Percentiles rank a stretch among this genome's conserved stretches.
Evolutionary conservation across 2,113 vertebrate genomes (phyloP).

Genomic region (Apteryx mantelli): DNA sequence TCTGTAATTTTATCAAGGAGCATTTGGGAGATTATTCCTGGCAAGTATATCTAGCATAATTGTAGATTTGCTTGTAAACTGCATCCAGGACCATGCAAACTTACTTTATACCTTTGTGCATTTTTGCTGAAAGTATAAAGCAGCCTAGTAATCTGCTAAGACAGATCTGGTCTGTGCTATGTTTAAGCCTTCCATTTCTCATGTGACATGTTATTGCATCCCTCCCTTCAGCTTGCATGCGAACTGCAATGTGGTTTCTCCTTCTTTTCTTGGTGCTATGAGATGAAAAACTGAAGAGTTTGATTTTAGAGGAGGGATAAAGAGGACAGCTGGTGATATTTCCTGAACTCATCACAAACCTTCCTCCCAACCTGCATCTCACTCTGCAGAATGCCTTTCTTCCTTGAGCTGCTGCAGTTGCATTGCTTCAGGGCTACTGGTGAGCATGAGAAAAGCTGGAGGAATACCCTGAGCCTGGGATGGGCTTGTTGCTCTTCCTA

Average conservation of each 20-base stretch:
- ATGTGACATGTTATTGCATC: background rate
- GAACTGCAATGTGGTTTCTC: background rate
- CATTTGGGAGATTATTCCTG: background rate
- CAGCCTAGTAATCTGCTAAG: background rate
- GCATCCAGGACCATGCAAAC: background rate
- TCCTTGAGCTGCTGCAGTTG: background rate
- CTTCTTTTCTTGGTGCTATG: background rate
- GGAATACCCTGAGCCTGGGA: background rate
- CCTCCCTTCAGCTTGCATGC: background rate
- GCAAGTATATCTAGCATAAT: background rate
- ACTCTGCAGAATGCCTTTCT: background rate
- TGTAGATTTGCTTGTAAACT: background rate
- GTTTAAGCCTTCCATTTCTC: background rate
- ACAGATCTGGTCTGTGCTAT: background rate
- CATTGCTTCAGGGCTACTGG: background rate
- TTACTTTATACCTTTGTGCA: background rate
- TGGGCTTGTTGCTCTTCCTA: background rate
- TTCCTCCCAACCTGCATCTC: background rate
- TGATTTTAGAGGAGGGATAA: background rate
- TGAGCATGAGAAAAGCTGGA: background rate
- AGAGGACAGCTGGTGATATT: background rate
- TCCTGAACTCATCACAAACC: background rate
- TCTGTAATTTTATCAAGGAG: background rate
- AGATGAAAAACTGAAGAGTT: background rate
- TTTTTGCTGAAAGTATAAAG: constrained; percentile 4